A percentile compares a stretch with the other conserved stretches of the same genome.
Conservation (phyloP, 2,888 invertebrate species). For the Catocala fraxini region DNA sequence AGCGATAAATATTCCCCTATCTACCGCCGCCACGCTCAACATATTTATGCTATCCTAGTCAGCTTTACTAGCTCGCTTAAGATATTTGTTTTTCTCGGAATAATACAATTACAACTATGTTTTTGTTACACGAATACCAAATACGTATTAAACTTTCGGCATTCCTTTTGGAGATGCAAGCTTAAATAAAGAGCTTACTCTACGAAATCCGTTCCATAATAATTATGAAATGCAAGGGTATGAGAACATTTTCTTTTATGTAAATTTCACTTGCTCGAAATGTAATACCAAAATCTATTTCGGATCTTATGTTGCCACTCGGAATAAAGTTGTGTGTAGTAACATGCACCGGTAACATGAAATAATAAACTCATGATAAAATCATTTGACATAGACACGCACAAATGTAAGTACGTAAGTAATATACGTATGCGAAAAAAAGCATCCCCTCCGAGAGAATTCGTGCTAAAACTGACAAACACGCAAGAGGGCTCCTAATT, state of each 20-base stretch:
- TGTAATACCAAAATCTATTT: too few relatives aligned
- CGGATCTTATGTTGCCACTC: not conserved
- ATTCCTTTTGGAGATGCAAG: constrained; percentile 25
- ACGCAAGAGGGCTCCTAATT: constrained; percentile 64
- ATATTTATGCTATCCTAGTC: constrained; percentile 72
- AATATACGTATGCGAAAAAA: constrained; percentile 46
- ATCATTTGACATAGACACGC: constrained; percentile 41
- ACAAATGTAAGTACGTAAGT: constrained; percentile 42
- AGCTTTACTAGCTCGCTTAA: constrained; percentile 62
- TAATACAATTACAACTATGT: constrained; percentile 46
- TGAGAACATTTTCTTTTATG: too few relatives aligned
- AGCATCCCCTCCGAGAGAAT: constrained; percentile 49
- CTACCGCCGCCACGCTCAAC: constrained; percentile 63
- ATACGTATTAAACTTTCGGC: constrained; percentile 27
- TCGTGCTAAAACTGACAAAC: constrained; percentile 60
- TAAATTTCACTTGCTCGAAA: too few relatives aligned
- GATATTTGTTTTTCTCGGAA: constrained; percentile 61
- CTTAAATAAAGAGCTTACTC: not conserved
- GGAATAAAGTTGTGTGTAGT: not conserved
- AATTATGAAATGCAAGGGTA: not conserved
- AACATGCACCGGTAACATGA: constrained; percentile 10
- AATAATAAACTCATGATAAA: constrained; percentile 45
- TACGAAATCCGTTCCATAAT: not conserved
- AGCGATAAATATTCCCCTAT: constrained; percentile 81
- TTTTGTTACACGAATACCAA: constrained; percentile 21